Conservation (phyloP, 1,140 invertebrate species). For the Meloidogyne hapla region DNA sequence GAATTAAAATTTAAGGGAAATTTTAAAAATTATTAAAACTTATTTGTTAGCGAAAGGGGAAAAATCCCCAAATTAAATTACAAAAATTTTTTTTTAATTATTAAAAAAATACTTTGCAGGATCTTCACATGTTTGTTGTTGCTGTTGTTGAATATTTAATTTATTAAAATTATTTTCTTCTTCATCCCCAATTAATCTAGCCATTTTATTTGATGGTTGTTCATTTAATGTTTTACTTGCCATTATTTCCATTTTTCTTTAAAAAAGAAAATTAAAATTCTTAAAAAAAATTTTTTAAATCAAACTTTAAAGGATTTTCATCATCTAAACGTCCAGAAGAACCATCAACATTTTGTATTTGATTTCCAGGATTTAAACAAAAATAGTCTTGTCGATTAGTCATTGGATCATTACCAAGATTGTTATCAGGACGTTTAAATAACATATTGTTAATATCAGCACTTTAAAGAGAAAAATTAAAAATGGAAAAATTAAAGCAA, state of each 20-base stretch:
- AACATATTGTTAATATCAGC: neutral
- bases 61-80: too few relatives aligned
- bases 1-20: too few relatives aligned
- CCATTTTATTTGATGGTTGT: slow-evolving; percentile 30
- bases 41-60: too few relatives aligned
- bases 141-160: neutral
- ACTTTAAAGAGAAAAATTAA: too few relatives aligned
- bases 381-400: neutral
- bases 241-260: slow-evolving; percentile 29
- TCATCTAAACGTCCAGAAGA: neutral
- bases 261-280: slow-evolving; percentile 2
- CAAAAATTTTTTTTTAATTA: too few relatives aligned
- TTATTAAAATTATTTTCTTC: neutral
- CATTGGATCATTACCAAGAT: too few relatives aligned
- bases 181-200: slow-evolving; percentile 29
- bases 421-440: neutral
- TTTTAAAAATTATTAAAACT: too few relatives aligned
- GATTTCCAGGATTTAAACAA: neutral
- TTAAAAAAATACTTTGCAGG: neutral
- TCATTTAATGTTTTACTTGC: slow-evolving; percentile 27
- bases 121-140: neutral
- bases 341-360: neutral
- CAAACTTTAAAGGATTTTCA: slow-evolving; percentile 30
- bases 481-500: too few relatives aligned
- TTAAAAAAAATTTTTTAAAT: too few relatives aligned